phyloP scores from a whole-genome alignment of 2,888 invertebrate species.

The Scrobipalpa atriplicella region DNA sequence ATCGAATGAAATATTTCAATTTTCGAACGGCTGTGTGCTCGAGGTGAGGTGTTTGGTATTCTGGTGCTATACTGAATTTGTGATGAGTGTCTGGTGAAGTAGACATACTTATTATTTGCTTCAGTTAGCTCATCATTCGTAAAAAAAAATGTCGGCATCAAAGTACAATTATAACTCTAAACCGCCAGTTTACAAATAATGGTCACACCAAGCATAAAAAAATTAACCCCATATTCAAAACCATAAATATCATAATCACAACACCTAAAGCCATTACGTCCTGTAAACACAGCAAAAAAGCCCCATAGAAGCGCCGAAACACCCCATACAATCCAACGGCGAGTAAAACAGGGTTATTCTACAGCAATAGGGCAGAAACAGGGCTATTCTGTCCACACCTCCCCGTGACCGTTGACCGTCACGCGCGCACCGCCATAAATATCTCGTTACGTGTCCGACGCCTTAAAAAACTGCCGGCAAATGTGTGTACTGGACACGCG shows the following conservation, averaged over 20 bases:
- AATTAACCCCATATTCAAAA: not conserved
- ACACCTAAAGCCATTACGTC: constrained; percentile 1
- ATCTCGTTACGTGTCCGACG: constrained; percentile 60
- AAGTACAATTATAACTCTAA: too few species aligned
- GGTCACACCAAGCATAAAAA: not conserved
- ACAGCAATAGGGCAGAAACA: constrained; percentile 46
- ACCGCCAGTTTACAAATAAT: too few species aligned
- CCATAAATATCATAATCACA: constrained; percentile 6
- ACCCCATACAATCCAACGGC: constrained; percentile 45
- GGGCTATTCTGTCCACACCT: constrained; percentile 46
- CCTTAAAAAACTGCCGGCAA: constrained; percentile 45
- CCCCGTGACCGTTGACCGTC: constrained; percentile 48
- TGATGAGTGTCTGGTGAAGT: constrained; percentile 5
- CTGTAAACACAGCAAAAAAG: constrained; percentile 21
- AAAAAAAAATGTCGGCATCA: not conserved
- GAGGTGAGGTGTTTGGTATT: constrained; percentile 15
- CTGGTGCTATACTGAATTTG: constrained; percentile 4
- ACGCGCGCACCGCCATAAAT: constrained; percentile 64
- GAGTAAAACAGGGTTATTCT: constrained; percentile 51
- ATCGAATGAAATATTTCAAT: constrained; percentile 26
- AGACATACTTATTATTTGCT: not conserved
- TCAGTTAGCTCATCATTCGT: not conserved
- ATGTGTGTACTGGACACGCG: not conserved
- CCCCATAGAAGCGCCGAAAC: constrained; percentile 39
- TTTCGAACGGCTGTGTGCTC: not conserved